phyloP scores from a whole-genome alignment of 1,140 invertebrate genomes.

The Heliothis subflexa region DNA sequence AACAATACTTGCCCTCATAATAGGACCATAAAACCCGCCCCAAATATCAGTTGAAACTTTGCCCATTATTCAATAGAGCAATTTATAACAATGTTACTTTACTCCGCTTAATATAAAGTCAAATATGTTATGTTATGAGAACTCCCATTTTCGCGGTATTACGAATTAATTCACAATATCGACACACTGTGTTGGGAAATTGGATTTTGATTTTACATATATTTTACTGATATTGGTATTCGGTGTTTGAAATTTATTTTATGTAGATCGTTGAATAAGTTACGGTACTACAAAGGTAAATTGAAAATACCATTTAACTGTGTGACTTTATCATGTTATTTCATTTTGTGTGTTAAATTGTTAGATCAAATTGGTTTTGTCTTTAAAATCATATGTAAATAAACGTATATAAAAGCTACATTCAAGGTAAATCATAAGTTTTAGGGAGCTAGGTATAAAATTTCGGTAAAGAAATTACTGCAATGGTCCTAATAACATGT shows the following conservation, averaged over 20 bases:
- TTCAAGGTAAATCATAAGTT: too few species aligned
- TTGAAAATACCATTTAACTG: too few species aligned
- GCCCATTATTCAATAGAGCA: slow-evolving; percentile 36
- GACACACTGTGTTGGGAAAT: background rate
- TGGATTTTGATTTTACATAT: background rate
- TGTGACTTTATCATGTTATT: too few species aligned
- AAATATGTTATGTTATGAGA: slow-evolving; percentile 24
- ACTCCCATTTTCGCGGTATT: background rate
- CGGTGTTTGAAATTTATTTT: background rate
- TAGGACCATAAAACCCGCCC: slow-evolving; percentile 18
- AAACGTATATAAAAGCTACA: too few species aligned
- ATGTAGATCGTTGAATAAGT: too few species aligned
- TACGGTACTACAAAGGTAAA: too few species aligned
- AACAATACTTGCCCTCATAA: slow-evolving; percentile 14
- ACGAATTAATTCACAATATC: background rate
- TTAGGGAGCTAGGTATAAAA: too few species aligned
- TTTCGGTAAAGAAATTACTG: too few species aligned
- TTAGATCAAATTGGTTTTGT: too few species aligned
- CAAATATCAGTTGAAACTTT: slow-evolving; percentile 31
- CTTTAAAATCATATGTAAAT: too few species aligned
- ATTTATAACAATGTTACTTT: slow-evolving; percentile 29
- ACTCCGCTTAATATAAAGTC: slow-evolving; percentile 17
- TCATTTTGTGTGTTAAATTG: too few species aligned
- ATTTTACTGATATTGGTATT: background rate
- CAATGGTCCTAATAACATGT: too few species aligned